Conservation (phyloP, 2,113 vertebrate genomes). For the Lagopus leucura region DNA sequence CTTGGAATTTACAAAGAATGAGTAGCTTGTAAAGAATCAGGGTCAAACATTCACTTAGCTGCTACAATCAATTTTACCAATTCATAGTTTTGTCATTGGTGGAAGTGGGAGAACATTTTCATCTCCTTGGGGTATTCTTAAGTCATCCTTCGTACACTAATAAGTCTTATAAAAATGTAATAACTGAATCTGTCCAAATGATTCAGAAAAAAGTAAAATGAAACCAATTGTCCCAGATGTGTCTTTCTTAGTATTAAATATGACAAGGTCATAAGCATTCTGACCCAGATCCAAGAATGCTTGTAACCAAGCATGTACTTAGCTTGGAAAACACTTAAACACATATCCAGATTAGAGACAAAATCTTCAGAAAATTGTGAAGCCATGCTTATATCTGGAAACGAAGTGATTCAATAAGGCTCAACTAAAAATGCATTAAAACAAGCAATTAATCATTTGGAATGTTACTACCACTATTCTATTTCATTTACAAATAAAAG, state of each 20-base stretch:
- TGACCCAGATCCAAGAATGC: background rate
- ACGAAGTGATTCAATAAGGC: background rate
- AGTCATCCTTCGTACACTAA: background rate
- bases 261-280: constrained; percentile 32
- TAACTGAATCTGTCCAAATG: background rate
- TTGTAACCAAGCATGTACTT: background rate
- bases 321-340: background rate
- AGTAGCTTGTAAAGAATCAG: background rate
- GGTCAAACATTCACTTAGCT: background rate
- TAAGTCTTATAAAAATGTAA: background rate
- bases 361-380: background rate
- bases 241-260: background rate
- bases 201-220: background rate
- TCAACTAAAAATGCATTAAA: background rate
- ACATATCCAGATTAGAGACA: background rate
- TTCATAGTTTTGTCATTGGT: background rate
- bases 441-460: background rate
- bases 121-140: background rate
- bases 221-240: background rate
- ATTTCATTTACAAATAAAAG: background rate
- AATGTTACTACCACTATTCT: background rate
- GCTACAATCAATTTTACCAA: background rate
- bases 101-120: background rate
- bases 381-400: background rate
- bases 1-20: background rate